phyloP scores from a whole-genome alignment of 2,797 vertebrate species.

The Cichlasoma orientale region DNA sequence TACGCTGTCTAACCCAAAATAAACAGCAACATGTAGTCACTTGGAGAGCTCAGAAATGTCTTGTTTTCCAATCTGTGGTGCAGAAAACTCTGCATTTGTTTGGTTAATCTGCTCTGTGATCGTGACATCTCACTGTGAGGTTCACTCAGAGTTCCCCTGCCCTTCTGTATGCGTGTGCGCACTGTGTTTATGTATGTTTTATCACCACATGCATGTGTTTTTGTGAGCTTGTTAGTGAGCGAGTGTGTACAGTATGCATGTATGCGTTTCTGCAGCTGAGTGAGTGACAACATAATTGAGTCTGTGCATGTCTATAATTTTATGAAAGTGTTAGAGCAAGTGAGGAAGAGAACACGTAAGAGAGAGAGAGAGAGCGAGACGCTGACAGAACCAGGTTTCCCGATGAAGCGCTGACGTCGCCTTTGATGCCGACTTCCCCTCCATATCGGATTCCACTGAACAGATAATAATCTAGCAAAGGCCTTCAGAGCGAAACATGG shows the following conservation, averaged over 20 bases:
- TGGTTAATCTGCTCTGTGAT: conserved; percentile 44
- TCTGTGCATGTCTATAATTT: not conserved
- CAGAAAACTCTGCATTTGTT: conserved; percentile 54
- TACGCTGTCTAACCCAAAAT: conserved; percentile 47
- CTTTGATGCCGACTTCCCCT: conserved; percentile 48
- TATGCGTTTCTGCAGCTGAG: not conserved
- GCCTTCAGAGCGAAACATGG: conserved; percentile 14
- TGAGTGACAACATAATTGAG: not conserved
- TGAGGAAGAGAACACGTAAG: not conserved
- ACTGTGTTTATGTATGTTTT: conserved; percentile 4
- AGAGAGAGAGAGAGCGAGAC: not conserved
- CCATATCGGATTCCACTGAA: conserved; percentile 43
- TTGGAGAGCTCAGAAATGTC: conserved; percentile 22
- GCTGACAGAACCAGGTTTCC: conserved; percentile 29
- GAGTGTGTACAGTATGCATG: not conserved
- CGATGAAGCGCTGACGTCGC: conserved; percentile 31
- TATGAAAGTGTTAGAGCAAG: not conserved
- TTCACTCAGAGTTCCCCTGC: conserved; percentile 29
- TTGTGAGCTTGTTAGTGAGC: conserved; percentile 1
- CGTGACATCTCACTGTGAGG: conserved; percentile 41
- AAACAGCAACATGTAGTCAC: conserved; percentile 51
- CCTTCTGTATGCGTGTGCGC: not conserved
- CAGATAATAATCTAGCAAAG: conserved; percentile 52
- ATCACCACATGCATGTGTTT: not conserved
- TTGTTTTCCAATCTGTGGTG: conserved; percentile 50